Conservation (phyloP, 2,888 invertebrate genomes). For the Drosophila bunnanda region DNA sequence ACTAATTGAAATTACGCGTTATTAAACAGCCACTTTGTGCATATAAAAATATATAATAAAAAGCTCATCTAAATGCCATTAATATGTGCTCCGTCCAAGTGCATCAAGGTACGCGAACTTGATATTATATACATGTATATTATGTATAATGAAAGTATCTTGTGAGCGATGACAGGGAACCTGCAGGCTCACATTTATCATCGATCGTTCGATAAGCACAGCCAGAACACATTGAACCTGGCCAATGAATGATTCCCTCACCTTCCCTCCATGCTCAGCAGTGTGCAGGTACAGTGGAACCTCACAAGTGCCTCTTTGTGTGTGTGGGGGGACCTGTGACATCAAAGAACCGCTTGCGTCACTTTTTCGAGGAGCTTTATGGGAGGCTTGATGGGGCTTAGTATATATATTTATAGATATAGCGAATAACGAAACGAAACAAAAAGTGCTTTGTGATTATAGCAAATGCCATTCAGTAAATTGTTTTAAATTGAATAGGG, state of each 20-base stretch:
- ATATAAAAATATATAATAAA: constrained; percentile 32
- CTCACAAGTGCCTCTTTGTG: constrained; percentile 12
- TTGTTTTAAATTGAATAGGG: not conserved
- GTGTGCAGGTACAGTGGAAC: constrained; percentile 25
- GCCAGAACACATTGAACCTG: constrained; percentile 36
- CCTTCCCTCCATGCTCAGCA: constrained; percentile 3
- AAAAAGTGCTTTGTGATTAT: not conserved
- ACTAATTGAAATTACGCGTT: constrained; percentile 67
- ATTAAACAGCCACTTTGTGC: constrained; percentile 52
- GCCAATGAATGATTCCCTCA: not conserved
- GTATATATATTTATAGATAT: not conserved
- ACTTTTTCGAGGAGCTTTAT: constrained; percentile 23
- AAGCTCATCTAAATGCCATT: constrained; percentile 54
- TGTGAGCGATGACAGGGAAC: constrained; percentile 38
- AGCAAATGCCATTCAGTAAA: not conserved
- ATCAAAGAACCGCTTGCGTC: constrained; percentile 34
- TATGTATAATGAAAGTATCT: constrained; percentile 3
- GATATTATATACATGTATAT: constrained; percentile 45
- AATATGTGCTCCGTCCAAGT: constrained; percentile 49
- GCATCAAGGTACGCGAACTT: constrained; percentile 51
- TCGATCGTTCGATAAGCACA: constrained; percentile 64
- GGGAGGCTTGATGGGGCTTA: constrained; percentile 25
- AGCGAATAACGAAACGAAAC: not conserved
- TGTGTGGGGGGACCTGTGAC: constrained; percentile 20
- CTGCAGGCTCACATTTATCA: constrained; percentile 57